Conservation (phyloP, 2,888 invertebrate species). For the Rosalia funebris region DNA sequence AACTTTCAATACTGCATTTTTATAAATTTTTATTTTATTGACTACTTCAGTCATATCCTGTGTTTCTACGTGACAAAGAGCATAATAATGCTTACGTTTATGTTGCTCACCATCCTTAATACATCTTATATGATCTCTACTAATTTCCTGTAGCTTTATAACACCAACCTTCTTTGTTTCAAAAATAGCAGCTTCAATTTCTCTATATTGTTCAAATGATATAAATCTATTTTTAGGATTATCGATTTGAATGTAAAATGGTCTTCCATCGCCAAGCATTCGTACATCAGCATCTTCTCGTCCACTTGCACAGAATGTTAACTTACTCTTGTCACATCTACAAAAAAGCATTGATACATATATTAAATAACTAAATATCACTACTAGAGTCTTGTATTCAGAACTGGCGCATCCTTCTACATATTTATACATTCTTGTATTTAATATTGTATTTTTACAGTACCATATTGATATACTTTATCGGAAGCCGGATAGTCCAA, state of each 20-base stretch:
- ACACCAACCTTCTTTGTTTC: slow-evolving; percentile 68
- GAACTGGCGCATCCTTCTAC: no score
- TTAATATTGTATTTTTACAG: no score
- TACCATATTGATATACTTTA: no score
- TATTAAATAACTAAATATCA: slow-evolving; percentile 6
- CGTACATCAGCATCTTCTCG: slow-evolving; percentile 98
- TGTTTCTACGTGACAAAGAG: slow-evolving; percentile 71
- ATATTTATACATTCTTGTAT: no score
- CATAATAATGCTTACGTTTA: slow-evolving; percentile 89
- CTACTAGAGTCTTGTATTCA: slow-evolving; percentile 5
- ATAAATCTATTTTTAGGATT: slow-evolving; percentile 72
- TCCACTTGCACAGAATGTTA: slow-evolving; percentile 89
- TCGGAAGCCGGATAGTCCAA: no score
- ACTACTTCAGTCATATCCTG: slow-evolving; percentile 66
- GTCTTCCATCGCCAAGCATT: slow-evolving; percentile 90
- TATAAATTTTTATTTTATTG: slow-evolving; percentile 60
- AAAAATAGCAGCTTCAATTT: slow-evolving; percentile 71
- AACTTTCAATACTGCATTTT: slow-evolving; percentile 65
- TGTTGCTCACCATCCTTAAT: slow-evolving; percentile 78
- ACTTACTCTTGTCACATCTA: slow-evolving; percentile 31
- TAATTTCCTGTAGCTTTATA: slow-evolving; percentile 73
- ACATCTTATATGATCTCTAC: slow-evolving; percentile 53
- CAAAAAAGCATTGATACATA: neutral
- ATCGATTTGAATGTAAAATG: slow-evolving; percentile 89
- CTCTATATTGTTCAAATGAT: slow-evolving; percentile 64